Conservation (phyloP, 2,888 invertebrate species). For the Cerceris rybyensis region DNA sequence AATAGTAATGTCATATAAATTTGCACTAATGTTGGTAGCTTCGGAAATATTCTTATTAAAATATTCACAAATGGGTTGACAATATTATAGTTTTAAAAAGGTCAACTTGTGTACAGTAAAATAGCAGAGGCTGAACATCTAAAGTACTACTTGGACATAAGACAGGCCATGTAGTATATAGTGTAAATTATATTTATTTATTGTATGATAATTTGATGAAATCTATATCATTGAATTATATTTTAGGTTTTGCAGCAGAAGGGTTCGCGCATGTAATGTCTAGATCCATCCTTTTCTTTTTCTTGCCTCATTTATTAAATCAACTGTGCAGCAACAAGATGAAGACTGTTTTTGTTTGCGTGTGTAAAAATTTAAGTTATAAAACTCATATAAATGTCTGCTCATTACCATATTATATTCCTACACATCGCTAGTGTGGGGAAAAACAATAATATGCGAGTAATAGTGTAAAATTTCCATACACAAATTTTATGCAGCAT, state of each 20-base stretch:
- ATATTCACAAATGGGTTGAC: slow-evolving; percentile 6
- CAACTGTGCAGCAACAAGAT: slow-evolving; percentile 72
- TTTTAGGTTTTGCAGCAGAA: slow-evolving; percentile 92
- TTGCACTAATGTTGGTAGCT: slow-evolving; percentile 18
- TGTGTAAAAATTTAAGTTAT: slow-evolving; percentile 61
- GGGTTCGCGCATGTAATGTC: slow-evolving; percentile 94
- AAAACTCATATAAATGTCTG: slow-evolving; percentile 35
- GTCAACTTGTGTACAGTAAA: slow-evolving; percentile 21
- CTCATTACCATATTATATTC: slow-evolving; percentile 44
- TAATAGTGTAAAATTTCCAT: slow-evolving; percentile 46
- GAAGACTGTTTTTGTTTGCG: slow-evolving; percentile 74
- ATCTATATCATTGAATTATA: slow-evolving; percentile 61
- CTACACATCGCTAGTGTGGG: slow-evolving; percentile 34
- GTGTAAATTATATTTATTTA: background rate
- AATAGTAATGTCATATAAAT: slow-evolving; percentile 3
- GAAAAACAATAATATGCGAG: slow-evolving; percentile 37
- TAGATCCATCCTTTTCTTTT: slow-evolving; percentile 71
- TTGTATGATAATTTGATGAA: background rate
- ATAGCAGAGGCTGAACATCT: slow-evolving; percentile 62
- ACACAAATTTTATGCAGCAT: slow-evolving; percentile 52
- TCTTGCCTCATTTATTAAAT: slow-evolving; percentile 68
- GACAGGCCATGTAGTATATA: background rate
- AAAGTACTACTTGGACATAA: slow-evolving; percentile 8
- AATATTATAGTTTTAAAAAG: slow-evolving; percentile 16
- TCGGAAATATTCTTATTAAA: slow-evolving; percentile 3